These are phyloP conservation scores for Drosophila nigrodunni DNA, from an alignment of 1,140 invertebrate genomes.

Conservation along the genomic window DNA sequence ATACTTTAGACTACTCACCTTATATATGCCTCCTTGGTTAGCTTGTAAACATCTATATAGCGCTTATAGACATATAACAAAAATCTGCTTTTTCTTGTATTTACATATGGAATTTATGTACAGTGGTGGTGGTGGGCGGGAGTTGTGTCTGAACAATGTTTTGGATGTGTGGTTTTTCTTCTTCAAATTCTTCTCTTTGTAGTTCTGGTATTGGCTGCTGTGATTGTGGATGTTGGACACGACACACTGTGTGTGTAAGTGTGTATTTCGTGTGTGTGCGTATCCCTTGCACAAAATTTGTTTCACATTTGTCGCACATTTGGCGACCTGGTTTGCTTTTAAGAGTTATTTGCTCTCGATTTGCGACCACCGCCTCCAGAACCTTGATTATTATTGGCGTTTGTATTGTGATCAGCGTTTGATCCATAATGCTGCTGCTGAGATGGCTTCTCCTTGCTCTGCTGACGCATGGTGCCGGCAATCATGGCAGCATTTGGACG, in stretches of 20 bases:
- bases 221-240: neutral
- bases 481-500: conserved; percentile 56
- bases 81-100: conserved; percentile 61
- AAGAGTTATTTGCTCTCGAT: conserved; percentile 69
- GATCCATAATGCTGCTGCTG: conserved; percentile 63
- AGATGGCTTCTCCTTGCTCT: conserved; percentile 67
- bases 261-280: neutral
- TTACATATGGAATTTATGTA: conserved; percentile 81
- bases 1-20: conserved; percentile 51
- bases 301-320: conserved; percentile 49
- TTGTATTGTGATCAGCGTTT: conserved; percentile 58
- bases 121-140: conserved; percentile 29
- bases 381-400: conserved; percentile 41
- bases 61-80: conserved; percentile 77
- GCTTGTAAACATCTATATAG: conserved; percentile 73
- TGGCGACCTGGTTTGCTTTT: conserved; percentile 49
- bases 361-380: conserved; percentile 64
- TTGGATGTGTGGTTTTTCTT: neutral
- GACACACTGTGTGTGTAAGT: neutral
- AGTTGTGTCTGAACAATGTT: neutral
- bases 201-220: neutral
- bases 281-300: conserved; percentile 26
- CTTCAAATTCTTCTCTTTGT: conserved; percentile 1
- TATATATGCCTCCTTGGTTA: conserved; percentile 75
- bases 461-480: conserved; percentile 58